Base-by-base conservation (phyloP, 53 echinoderm and acorn worm species). In the Mesocentrotus franciscanus region DNA sequence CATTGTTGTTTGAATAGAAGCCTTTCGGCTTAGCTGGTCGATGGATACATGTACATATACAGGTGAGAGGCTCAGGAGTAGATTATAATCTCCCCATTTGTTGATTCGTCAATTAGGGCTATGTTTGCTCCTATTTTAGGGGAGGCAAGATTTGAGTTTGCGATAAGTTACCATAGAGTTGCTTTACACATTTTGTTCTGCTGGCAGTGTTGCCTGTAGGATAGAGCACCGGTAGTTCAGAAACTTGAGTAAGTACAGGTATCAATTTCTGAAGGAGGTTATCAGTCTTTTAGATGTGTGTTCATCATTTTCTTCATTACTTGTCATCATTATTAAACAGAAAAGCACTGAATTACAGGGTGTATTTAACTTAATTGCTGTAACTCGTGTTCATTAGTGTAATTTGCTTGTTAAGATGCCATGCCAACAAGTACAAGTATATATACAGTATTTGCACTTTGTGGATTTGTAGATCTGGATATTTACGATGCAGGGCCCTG, bases 121-220 rank as follows among this genome's bases (percentile, higher is more conserved):
- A 27, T 87, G 87, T 87, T 87, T 87, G 87, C 58, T 87, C 87
- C 87, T 58, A 87, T 87, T 27, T 57, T 58, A 27, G 58, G 87
- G 59, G 87, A 87, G 87, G 87, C 87, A 87, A 27, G 87, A 87
- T 87, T 87, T 57, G 87, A 87, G 87, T 87, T 58, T 59, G 87
- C 5, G 58, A 87, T 87, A 59, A 87, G n/a, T 87, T 87, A 9
- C 56, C 5, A 35, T 56, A 58, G 57, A 57, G 34, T 27, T 26
- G 58, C 87, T 27, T 75, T 20, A 58, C 56, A 22, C 57, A n/a
- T n/a, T n/a, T 58, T 1, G 39, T 12, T 10, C 18, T 56, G 87
- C 58, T 12, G 11, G 29, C 18, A 12, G n/a, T 56, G 57, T 27
- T 29, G n/a, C 27, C 27, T 87, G 57, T 58, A 39, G 81, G 22